These are phyloP conservation scores for Rhinoptilus africanus DNA, from an alignment of 2,113 vertebrate genomes.

Conservation along the genomic window DNA sequence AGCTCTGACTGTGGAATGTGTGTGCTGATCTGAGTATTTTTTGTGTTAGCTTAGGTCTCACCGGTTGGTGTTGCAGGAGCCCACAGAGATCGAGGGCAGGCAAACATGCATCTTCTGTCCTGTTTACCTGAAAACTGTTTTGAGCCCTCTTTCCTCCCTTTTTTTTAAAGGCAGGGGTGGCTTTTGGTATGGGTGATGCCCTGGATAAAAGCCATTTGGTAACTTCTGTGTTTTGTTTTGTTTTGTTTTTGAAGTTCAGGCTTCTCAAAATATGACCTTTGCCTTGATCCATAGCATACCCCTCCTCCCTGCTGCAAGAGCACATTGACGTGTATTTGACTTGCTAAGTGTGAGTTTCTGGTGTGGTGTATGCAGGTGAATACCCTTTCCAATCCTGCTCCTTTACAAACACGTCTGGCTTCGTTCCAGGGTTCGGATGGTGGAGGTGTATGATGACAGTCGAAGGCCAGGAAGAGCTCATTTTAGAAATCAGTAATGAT, in stretches of 20 bases:
- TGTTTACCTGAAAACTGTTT: neutral
- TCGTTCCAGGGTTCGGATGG: neutral
- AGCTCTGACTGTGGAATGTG: neutral
- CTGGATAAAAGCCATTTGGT: neutral
- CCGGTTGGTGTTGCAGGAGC: accelerated
- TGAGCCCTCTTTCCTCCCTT: neutral
- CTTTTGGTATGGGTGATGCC: neutral
- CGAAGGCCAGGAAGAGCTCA: neutral
- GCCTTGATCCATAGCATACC: neutral
- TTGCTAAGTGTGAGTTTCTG: neutral
- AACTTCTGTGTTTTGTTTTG: neutral
- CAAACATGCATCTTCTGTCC: neutral
- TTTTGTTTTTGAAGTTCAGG: neutral
- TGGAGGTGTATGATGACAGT: neutral
- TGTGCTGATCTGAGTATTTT: neutral
- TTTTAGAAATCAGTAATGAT: neutral
- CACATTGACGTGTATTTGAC: neutral
- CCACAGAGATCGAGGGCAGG: accelerated
- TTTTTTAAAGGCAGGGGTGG: neutral
- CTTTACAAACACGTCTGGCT: neutral
- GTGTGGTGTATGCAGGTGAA: neutral
- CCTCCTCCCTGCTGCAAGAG: neutral
- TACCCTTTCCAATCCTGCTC: neutral
- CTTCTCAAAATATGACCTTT: neutral
- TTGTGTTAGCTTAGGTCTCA: neutral